Evolutionary conservation across 1,140 invertebrate species (phyloP).

Genomic region (Ganaspis sp.): DNA sequence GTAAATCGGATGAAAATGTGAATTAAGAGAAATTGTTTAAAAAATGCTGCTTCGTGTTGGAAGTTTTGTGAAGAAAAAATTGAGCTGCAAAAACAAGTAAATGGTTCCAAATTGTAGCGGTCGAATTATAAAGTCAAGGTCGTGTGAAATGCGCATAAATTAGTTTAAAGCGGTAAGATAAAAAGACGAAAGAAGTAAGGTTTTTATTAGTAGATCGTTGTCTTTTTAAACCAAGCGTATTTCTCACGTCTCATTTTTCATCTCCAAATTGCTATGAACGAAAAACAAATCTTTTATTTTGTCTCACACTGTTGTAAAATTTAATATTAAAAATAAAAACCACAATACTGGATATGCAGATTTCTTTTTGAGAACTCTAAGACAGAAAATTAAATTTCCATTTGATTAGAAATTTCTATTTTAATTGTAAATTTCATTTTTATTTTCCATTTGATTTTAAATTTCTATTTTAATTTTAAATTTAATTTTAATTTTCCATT

Average conservation of each 20-base stretch:
- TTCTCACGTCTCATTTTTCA: constrained; percentile 25
- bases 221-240: constrained; percentile 8
- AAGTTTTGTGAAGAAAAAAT: not conserved
- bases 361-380: not conserved
- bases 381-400: too few relatives aligned
- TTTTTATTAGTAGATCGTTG: constrained; percentile 23
- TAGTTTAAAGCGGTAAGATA: not conserved
- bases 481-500: too few relatives aligned
- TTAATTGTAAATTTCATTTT: too few relatives aligned
- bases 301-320: not conserved
- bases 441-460: too few relatives aligned
- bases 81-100: not conserved
- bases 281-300: constrained; percentile 24
- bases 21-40: too few relatives aligned
- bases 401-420: too few relatives aligned
- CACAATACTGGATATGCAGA: not conserved
- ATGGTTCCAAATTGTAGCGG: not conserved
- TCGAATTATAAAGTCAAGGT: constrained; percentile 3
- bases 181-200: not conserved
- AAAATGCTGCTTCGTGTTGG: not conserved
- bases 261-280: not conserved
- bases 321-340: not conserved
- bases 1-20: too few relatives aligned
- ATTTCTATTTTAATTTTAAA: too few relatives aligned
- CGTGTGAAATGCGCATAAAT: constrained; percentile 16